Evolutionary conservation across 2,888 invertebrate genomes (phyloP), one percentile per base, ranked within the genome.

Genomic region (Drosophila fulvimacula): DNA sequence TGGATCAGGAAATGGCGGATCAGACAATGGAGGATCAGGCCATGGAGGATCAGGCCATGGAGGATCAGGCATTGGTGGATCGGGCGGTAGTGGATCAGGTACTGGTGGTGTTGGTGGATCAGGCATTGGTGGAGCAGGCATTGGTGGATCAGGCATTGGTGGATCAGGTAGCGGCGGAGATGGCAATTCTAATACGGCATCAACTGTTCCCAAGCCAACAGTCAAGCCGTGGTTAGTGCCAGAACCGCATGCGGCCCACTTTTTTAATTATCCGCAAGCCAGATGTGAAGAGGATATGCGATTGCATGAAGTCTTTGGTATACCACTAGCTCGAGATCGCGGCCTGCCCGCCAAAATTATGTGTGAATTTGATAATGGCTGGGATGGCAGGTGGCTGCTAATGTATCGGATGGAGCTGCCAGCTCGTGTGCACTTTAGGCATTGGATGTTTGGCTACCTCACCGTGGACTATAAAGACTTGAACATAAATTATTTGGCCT

Each of bases 401-500:
- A 84, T 79, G 75, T 60, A 64, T 9, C 85, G 88, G 15, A 71
- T 84, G 10, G 75, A 79, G 36, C 53, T 84, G 41, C 83, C 83
- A 0, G 59, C 42, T 0, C 64, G 80, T 1, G 13, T 81, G 0
- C 88, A 84, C 17, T 61, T 81, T 67, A 53, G 85, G 0, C 82
- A 84, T 27, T 84, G 82, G 79, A 73, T 72, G 51, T 74, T 79
- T 11, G 83, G 83, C 15, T 87, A 87, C n/a, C 13, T 75, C 1
- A 71, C 82, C 15, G 70, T 70, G 0, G 88, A 84, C 34, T 79
- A 75, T 17, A 74, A 69, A 58, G 88, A 84, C 17, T 6, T 77
- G 32, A 87, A 81, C 21, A 84, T 72, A 0, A 87, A 81, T 27
- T 73, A 77, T 3, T 6, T 87, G n/a, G 49, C 69, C 0, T 32